Evolutionary conservation across 1,140 invertebrate species (phyloP), one percentile per base, ranked within the genome.

Genomic region (Drosophila suzukii): DNA sequence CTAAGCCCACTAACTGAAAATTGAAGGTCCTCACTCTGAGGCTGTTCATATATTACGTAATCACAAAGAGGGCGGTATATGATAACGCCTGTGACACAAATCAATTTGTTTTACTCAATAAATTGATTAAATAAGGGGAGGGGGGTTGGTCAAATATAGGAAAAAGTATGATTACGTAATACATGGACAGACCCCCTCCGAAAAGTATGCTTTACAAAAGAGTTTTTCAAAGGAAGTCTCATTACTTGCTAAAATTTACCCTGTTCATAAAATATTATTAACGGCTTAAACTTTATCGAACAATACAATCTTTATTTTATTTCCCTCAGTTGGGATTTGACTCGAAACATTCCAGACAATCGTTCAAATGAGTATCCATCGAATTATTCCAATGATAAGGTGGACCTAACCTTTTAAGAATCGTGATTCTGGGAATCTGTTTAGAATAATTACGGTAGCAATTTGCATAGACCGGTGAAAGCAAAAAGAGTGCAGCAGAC

Each of bases 391-490:
- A 10, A 15, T 7, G 6, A n/a, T 5, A 7, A 30, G 24, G 47
- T 49, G 24, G 49, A 7, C 2, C 34, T 57, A 30, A 39, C 34
- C 41, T 46, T 68, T 4, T 34, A 6, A 46, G 20, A 2, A 13
- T 30, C n/a, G 12, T 8, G 34, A 2, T 8, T n/a, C 13, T 13
- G 6, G 32, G 34, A 49, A 68, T 56, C 24, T 53, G 49, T 70
- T 71, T 15, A 71, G 65, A 72, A 72, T 72, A 71, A 72, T 71
- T 57, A 70, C 51, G 51, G 65, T 49, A 49, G 65, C 66, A 49
- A 71, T 71, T 71, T 71, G 68, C 68, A 71, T 72, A 71, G 68
- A 58, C 36, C 12, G 32, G 44, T 13, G 47, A 67, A 67, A 70
- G 32, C 51, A 50, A 72, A 38, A 71, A 50, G 47, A 57, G 13